Conservation (phyloP, 2,888 invertebrate species). For the Netelia melanura region DNA sequence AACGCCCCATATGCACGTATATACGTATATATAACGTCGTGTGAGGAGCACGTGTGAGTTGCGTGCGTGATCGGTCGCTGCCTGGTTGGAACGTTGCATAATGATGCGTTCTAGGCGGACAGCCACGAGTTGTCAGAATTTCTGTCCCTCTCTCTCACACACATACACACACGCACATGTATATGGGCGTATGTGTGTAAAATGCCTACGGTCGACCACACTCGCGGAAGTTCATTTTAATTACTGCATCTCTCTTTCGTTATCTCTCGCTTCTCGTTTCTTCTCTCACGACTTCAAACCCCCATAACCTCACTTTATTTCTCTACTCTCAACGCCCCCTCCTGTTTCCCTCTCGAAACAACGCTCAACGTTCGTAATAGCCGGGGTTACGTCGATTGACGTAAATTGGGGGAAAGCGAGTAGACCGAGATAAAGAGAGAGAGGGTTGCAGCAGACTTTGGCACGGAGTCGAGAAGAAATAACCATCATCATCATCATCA, state of each 20-base stretch:
- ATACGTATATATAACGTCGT: not conserved
- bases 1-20: not conserved
- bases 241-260: slow-evolving; percentile 60
- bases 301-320: slow-evolving; percentile 30
- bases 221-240: slow-evolving; percentile 74
- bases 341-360: not conserved
- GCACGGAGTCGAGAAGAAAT: slow-evolving; percentile 37
- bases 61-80: slow-evolving; percentile 69
- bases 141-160: not conserved
- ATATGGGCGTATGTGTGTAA: not conserved
- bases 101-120: slow-evolving; percentile 65
- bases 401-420: slow-evolving; percentile 74
- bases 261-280: slow-evolving; percentile 51
- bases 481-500: slow-evolving; percentile 36
- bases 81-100: slow-evolving; percentile 71
- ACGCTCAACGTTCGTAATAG: slow-evolving; percentile 24
- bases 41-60: slow-evolving; percentile 63
- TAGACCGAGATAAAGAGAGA: slow-evolving; percentile 19
- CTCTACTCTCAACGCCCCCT: slow-evolving; percentile 37
- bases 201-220: slow-evolving; percentile 5
- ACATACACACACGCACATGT: not conserved
- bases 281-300: slow-evolving; percentile 44
- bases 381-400: slow-evolving; percentile 72
- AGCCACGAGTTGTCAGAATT: slow-evolving; percentile 49
- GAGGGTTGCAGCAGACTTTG: slow-evolving; percentile 11